These are phyloP conservation scores for Oncorhynchus clarkii DNA, from an alignment of 2,113 vertebrate species.

Conservation along the genomic window DNA sequence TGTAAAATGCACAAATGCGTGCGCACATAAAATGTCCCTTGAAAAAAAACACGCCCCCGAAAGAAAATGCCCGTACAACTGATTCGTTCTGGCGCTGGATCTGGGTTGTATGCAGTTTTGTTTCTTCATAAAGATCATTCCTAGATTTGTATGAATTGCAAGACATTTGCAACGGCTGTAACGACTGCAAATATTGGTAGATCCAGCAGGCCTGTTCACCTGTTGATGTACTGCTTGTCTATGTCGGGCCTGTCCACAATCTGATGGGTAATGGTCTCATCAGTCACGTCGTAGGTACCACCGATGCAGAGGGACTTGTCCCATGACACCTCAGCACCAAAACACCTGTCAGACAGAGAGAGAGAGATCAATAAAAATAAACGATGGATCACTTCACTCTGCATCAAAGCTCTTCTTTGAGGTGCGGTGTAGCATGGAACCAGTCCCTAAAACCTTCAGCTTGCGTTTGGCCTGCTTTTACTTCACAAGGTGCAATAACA, in stretches of 20 bases:
- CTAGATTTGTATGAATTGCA: too few relatives aligned
- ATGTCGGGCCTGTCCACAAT: slow-evolving; percentile 87
- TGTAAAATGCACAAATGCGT: neutral
- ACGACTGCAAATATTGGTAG: neutral
- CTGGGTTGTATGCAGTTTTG: too few relatives aligned
- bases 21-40: too few relatives aligned
- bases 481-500: neutral
- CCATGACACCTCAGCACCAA: slow-evolving; percentile 92
- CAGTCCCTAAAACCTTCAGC: neutral
- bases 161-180: too few relatives aligned
- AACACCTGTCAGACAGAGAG: slow-evolving; percentile 77
- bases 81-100: too few relatives aligned
- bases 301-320: slow-evolving; percentile 91
- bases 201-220: slow-evolving; percentile 65
- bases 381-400: neutral
- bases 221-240: slow-evolving; percentile 85
- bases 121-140: too few relatives aligned
- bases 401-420: neutral
- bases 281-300: slow-evolving; percentile 79
- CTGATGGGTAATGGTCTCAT: slow-evolving; percentile 90
- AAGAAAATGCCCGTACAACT: too few relatives aligned
- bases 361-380: neutral
- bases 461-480: neutral
- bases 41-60: too few relatives aligned
- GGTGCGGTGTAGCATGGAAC: neutral